Evolutionary conservation across 2,888 invertebrate genomes (phyloP).

Genomic region (Caenorhabditis becei): DNA sequence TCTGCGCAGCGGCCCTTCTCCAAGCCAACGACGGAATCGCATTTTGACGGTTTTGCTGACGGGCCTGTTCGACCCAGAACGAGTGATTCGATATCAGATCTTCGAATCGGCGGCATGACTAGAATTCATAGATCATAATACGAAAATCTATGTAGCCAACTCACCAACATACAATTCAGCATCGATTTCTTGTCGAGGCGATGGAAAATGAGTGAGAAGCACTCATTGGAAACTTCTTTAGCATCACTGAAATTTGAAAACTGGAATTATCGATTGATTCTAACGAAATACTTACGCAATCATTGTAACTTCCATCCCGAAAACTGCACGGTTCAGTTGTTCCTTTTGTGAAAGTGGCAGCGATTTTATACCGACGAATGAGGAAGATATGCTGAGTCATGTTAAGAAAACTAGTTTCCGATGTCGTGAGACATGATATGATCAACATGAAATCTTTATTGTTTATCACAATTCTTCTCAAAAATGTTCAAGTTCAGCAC

Average conservation of each 20-base stretch:
- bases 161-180: slow-evolving; percentile 34
- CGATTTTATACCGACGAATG: too few relatives aligned
- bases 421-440: too few relatives aligned
- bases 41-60: neutral
- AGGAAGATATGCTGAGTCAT: too few relatives aligned
- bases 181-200: slow-evolving; percentile 35
- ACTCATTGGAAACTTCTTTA: slow-evolving; percentile 20
- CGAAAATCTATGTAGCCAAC: too few relatives aligned
- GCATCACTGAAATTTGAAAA: slow-evolving; percentile 47
- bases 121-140: too few relatives aligned
- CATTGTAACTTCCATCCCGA: neutral
- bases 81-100: slow-evolving; percentile 15
- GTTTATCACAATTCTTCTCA: too few relatives aligned
- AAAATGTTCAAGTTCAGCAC: too few relatives aligned
- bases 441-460: too few relatives aligned
- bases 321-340: neutral
- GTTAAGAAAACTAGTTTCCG: too few relatives aligned
- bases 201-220: slow-evolving; percentile 35
- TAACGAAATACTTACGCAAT: neutral
- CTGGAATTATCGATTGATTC: too few relatives aligned
- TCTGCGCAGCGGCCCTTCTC: slow-evolving; percentile 25
- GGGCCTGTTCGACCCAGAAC: slow-evolving; percentile 45
- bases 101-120: slow-evolving; percentile 38
- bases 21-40: slow-evolving; percentile 37
- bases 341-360: neutral